These are phyloP conservation scores for Cladopsammia gracilis DNA, from an alignment of 64 coral and sea anemone species.

Conservation along the genomic window DNA sequence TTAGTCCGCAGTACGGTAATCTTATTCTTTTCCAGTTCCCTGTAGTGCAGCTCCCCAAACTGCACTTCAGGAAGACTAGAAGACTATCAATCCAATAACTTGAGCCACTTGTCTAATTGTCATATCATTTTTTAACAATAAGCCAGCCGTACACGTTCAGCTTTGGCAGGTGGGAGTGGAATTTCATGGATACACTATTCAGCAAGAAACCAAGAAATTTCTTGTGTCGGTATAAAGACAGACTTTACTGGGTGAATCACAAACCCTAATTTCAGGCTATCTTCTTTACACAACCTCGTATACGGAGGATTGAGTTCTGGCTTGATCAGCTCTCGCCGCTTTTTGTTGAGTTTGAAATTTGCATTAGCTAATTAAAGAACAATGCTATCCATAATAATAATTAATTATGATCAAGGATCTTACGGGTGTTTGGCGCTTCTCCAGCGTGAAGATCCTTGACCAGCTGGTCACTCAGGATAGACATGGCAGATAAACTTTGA, in stretches of 20 bases:
- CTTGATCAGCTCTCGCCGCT: constrained; percentile 48
- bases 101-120: constrained; percentile 25
- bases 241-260: constrained; percentile 32
- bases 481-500: constrained; percentile 28
- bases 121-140: background rate
- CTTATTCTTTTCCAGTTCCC: constrained; percentile 12
- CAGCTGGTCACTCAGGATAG: constrained; percentile 16
- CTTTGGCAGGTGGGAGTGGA: background rate
- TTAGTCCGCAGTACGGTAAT: background rate
- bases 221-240: background rate
- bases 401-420: constrained; percentile 24
- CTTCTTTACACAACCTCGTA: constrained; percentile 43
- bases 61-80: constrained; percentile 15
- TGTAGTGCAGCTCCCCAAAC: constrained; percentile 31
- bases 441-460: constrained; percentile 1
- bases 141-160: background rate
- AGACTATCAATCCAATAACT: background rate
- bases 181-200: background rate
- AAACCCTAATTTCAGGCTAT: background rate
- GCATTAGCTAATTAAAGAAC: constrained; percentile 38
- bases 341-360: constrained; percentile 49
- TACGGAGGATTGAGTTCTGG: constrained; percentile 38
- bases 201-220: constrained; percentile 9
- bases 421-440: background rate
- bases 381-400: constrained; percentile 58